Evolutionary conservation across 2,113 vertebrate species (phyloP), one percentile per base, ranked within the genome.

Genomic region (Carlito syrichta): DNA sequence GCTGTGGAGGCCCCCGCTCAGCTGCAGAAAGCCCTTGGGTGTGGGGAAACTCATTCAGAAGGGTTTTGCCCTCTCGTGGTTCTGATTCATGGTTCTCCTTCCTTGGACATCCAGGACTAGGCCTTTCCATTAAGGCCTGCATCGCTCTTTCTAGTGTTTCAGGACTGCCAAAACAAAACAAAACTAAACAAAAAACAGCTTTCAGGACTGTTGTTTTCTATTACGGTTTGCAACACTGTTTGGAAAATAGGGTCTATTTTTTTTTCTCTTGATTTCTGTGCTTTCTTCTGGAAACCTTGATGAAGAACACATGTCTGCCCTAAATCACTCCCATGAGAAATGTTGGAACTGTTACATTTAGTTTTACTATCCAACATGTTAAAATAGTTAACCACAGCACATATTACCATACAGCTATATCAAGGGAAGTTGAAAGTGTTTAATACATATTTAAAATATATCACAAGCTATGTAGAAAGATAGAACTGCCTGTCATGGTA

Each of bases 301-400:
- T 98, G 97, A 97, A 98, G 93, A 98, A 98, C 98, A 98, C 88
- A 98, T 98, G 98, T 98, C 92, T 97, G 95, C 2, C n/a, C 96
- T 97, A 97, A 98, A 98, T 98, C 97, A 98, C 97, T 97, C 98
- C 97, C 98, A 84, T 48, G 97, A 98, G 98, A 98, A 98, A 98
- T 96, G 95, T 81, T 98, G 95, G 96, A 98, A 96, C 95, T 96
- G 97, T 98, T 98, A 98, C 95, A 96, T 98, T 98, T 94, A 94
- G 97, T 97, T 98, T 98, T 98, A 98, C 97, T 98, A 96, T 97
- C 90, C 96, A 96, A 96, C 79, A 91, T 96, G 98, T 97, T 98
- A 98, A 97, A 97, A 98, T 92, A 96, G 78, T 91, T 96, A 95
- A 97, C 96, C 95, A 97, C 73, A 97, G 96, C 89, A 96, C 52